phyloP scores from a whole-genome alignment of 2,797 vertebrate species.

The Dendrocincla tyrannina region DNA sequence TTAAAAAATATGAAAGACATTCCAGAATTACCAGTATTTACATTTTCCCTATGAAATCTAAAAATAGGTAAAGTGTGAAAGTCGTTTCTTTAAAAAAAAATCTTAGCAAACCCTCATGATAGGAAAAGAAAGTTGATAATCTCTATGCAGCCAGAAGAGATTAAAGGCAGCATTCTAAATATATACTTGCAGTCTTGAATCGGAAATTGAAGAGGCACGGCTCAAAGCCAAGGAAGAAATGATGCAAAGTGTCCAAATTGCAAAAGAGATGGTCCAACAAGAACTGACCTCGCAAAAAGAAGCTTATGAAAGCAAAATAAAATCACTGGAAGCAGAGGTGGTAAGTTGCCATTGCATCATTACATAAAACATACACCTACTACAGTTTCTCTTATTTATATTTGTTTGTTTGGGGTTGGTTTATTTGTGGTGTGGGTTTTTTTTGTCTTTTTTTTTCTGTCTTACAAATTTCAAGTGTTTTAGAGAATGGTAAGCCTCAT shows the following conservation, averaged over 20 bases:
- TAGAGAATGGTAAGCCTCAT: background rate
- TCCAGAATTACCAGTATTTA: background rate
- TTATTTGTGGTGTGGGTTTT: background rate
- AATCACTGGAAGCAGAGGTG: constrained; percentile 85
- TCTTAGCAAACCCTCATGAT: background rate
- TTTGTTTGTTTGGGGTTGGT: background rate
- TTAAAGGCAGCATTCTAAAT: background rate
- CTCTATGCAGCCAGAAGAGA: background rate
- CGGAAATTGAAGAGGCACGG: constrained; percentile 91
- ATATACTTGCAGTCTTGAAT: constrained; percentile 82
- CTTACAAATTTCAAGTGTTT: background rate
- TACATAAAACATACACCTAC: background rate
- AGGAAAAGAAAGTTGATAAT: background rate
- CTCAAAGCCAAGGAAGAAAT: constrained; percentile 93
- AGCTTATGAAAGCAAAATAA: constrained; percentile 87
- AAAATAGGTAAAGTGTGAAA: background rate
- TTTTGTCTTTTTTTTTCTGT: background rate
- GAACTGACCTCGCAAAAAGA: constrained; percentile 87
- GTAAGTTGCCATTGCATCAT: constrained; percentile 67
- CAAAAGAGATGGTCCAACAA: constrained; percentile 90
- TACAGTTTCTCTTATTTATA: too few relatives aligned
- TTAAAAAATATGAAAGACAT: background rate
- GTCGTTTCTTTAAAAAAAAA: background rate
- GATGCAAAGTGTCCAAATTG: constrained; percentile 94
- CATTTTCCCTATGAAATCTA: background rate